phyloP scores from a whole-genome alignment of 92 coral and sea anemone species.

The Zoanthus gigantus region DNA sequence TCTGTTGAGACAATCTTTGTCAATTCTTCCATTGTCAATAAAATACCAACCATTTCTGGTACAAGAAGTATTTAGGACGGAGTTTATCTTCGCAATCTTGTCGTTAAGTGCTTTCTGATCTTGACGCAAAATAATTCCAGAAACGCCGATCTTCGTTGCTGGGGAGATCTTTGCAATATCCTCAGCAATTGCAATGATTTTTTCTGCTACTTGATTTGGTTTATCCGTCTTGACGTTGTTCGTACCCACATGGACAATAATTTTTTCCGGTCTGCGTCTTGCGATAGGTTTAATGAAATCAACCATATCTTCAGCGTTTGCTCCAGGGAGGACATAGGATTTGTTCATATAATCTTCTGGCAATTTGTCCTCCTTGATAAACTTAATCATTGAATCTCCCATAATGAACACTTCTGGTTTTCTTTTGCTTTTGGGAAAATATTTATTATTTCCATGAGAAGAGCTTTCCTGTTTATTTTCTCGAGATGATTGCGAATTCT shows the following conservation, averaged over 20 bases:
- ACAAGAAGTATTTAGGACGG: conserved; percentile 19
- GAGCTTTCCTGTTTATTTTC: conserved; percentile 7
- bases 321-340: conserved; percentile 43
- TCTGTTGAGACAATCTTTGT: neutral
- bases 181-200: conserved; percentile 1
- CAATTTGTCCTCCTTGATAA: conserved; percentile 13
- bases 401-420: conserved; percentile 12
- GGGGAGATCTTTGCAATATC: conserved; percentile 17
- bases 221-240: neutral
- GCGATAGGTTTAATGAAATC: conserved; percentile 32
- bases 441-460: conserved; percentile 11
- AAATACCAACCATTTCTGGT: conserved; percentile 24
- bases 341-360: neutral
- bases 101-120: conserved; percentile 17
- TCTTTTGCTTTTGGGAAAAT: conserved; percentile 7
- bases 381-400: conserved; percentile 4
- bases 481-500: conserved; percentile 6
- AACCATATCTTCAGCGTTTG: conserved; percentile 32
- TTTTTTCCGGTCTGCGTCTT: neutral
- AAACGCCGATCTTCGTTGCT: conserved; percentile 13
- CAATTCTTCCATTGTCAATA: conserved; percentile 12
- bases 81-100: conserved; percentile 22
- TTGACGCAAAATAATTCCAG: conserved; percentile 23
- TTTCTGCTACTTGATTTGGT: conserved; percentile 12
- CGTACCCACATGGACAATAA: conserved; percentile 10